Percentiles rank a stretch among this genome's conserved stretches.
Evolutionary conservation across 2,113 vertebrate genomes (phyloP).

Genomic region (Oryzias melastigma): DNA sequence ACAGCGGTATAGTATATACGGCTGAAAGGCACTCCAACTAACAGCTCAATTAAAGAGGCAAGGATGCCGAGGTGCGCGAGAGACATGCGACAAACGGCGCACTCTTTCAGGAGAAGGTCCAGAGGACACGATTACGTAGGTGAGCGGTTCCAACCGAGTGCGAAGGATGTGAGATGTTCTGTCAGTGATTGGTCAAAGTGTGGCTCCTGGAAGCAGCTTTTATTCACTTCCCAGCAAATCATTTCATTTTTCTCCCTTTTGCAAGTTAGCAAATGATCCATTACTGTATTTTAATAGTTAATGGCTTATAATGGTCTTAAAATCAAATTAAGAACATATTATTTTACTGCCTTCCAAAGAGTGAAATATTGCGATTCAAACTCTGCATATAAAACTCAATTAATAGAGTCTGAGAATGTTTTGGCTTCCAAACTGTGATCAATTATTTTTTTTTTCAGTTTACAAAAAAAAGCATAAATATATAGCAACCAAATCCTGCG

Average conservation of each 20-base stretch:
- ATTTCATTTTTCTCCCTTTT: slow-evolving; percentile 25
- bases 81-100: slow-evolving; percentile 34
- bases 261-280: slow-evolving; percentile 37
- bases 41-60: slow-evolving; percentile 62
- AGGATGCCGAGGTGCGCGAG: slow-evolving; percentile 25
- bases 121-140: slow-evolving; percentile 11
- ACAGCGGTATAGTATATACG: slow-evolving; percentile 37
- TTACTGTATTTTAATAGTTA: slow-evolving; percentile 52
- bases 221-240: slow-evolving; percentile 25
- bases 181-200: slow-evolving; percentile 5
- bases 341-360: slow-evolving; percentile 33
- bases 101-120: background rate
- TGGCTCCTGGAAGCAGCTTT: slow-evolving; percentile 19
- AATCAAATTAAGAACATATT: slow-evolving; percentile 38
- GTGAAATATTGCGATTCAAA: slow-evolving; percentile 29
- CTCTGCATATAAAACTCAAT: slow-evolving; percentile 35
- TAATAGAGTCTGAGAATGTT: slow-evolving; percentile 35
- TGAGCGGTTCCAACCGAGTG: background rate
- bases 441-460: slow-evolving; percentile 58
- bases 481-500: slow-evolving; percentile 49
- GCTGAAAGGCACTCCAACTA: slow-evolving; percentile 36
- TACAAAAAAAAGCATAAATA: slow-evolving; percentile 17
- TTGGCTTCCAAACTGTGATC: slow-evolving; percentile 33
- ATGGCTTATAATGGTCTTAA: slow-evolving; percentile 44
- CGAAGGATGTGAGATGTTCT: background rate